phyloP scores from a whole-genome alignment of 2,888 invertebrate genomes.

The Chaitophorus viminalis region DNA sequence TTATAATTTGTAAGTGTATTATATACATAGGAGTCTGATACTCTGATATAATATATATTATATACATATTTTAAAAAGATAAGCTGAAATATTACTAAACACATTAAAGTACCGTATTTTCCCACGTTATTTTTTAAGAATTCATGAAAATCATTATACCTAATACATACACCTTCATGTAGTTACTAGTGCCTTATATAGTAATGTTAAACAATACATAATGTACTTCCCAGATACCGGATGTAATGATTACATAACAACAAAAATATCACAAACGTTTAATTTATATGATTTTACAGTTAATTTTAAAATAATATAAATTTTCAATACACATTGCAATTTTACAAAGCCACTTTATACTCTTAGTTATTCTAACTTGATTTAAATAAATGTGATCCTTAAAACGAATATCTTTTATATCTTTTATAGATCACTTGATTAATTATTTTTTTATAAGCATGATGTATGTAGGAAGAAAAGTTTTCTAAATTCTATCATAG shows the following conservation, averaged over 20 bases:
- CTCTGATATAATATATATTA: background rate
- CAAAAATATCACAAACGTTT: background rate
- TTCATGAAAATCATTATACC: background rate
- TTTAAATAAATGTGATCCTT: background rate
- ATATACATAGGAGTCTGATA: background rate
- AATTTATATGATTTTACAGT: background rate
- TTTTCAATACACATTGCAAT: background rate
- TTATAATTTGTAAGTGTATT: background rate
- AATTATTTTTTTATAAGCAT: background rate
- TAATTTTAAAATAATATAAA: background rate
- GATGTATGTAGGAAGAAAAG: no score
- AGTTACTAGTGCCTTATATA: background rate
- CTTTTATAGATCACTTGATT: no score
- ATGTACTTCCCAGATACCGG: background rate
- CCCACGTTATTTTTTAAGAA: background rate
- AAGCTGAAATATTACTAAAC: background rate
- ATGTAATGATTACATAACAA: background rate
- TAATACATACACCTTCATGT: background rate
- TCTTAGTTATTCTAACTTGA: background rate
- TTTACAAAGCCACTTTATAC: background rate
- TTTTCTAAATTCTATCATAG: background rate
- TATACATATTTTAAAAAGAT: background rate
- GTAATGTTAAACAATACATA: background rate
- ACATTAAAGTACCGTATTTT: conserved; percentile 11
- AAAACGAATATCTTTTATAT: background rate